Evolutionary conservation across 2,113 vertebrate species (phyloP), one percentile per base, ranked within the genome.

Genomic region (Mastomys natalensis): DNA sequence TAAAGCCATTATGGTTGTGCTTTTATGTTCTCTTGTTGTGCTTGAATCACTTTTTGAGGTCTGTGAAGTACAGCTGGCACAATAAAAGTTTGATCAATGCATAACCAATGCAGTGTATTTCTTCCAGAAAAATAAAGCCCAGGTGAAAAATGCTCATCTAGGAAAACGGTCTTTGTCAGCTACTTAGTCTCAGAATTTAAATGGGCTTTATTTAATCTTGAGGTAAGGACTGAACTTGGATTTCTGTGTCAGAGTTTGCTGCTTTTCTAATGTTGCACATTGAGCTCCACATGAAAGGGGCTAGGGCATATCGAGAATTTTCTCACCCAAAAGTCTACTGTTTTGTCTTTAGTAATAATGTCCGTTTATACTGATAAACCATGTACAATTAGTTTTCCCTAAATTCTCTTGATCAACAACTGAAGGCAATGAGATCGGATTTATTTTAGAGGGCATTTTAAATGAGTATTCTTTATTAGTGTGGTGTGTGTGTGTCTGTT

Each of bases 1-100:
- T 98, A 97, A 98, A 98, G 98, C 97, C 98, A 98, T 99, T 99
- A 98, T 96, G 98, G 96, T 98, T 98, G 95, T 98, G 98, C 98
- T 99, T 99, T 99, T 98, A 98, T 99, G 98, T 98, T 99, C 98
- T 98, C 98, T 98, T 99, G 98, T 98, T 98, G 98, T 99, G 97
- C 97, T 98, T 98, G 98, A 98, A 98, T 98, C 98, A 98, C 98
- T 98, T 98, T 98, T 98, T 98, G 98, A 98, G 98, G 98, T 98
- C 98, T 98, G 97, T 98, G 98, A 99, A 98, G 98, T 98, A 98
- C 98, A 99, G 98, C 98, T 99, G 98, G 98, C 98, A 99, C 98
- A 98, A 99, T 98, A 98, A 98, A 99, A 99, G 98, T 98, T 99
- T 98, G 98, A 99, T 99, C 98, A 98, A 98, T 98, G 98, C 98